Conservation (phyloP, 2,888 invertebrate species). For the Drosophila cracens region DNA sequence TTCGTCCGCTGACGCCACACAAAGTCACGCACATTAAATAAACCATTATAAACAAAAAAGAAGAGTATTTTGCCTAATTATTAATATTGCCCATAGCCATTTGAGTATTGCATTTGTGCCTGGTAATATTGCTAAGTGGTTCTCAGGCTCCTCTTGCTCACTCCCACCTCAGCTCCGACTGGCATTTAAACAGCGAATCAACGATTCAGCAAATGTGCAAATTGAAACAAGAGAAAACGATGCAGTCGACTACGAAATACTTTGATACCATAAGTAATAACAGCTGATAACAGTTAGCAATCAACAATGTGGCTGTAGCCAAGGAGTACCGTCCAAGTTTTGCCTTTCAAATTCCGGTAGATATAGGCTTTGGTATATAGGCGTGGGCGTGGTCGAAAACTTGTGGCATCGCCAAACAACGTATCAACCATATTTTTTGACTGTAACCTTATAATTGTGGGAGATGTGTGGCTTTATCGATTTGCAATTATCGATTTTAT, state of each 20-base stretch:
- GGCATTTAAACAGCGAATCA: not conserved
- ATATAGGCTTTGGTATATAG: no score
- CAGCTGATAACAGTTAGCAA: not conserved
- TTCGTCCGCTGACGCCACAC: slow-evolving; percentile 24
- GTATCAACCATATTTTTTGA: not conserved
- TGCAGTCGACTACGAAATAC: not conserved
- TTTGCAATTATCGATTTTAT: no score
- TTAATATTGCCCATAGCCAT: slow-evolving; percentile 46
- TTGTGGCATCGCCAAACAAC: not conserved
- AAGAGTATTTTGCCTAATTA: slow-evolving; percentile 51
- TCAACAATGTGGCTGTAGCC: not conserved
- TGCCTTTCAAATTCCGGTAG: no score
- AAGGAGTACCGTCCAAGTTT: not conserved
- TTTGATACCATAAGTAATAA: not conserved
- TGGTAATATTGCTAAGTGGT: slow-evolving; percentile 51
- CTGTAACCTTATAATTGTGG: no score
- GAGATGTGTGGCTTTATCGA: not conserved
- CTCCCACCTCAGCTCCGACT: not conserved
- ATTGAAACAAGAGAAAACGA: slow-evolving; percentile 6
- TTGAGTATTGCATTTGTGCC: slow-evolving; percentile 37
- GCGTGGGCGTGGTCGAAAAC: no score
- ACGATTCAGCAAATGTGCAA: slow-evolving; percentile 40
- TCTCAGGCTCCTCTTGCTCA: slow-evolving; percentile 6
- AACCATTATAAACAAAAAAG: slow-evolving; percentile 16
- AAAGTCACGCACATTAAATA: slow-evolving; percentile 60